Evolutionary conservation across 2,888 invertebrate genomes (phyloP).

Genomic region (Cremastinae sp.): DNA sequence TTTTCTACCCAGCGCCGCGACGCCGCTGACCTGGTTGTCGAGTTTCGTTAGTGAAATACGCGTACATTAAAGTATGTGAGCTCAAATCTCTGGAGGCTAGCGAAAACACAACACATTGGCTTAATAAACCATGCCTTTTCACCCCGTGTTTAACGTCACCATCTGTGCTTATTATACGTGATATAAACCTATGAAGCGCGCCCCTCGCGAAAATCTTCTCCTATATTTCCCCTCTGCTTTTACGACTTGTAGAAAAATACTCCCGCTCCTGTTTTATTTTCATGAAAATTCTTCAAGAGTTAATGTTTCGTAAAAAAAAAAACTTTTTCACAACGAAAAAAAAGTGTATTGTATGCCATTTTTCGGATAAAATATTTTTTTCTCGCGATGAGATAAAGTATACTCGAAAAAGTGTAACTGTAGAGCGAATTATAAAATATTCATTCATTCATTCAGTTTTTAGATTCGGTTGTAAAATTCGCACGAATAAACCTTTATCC

Average conservation of each 20-base stretch:
- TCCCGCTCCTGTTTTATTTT: neutral
- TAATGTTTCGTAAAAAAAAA: neutral
- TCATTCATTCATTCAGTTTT: too few species aligned
- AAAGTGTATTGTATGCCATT: too few species aligned
- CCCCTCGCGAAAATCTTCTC: too few species aligned
- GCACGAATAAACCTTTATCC: too few species aligned
- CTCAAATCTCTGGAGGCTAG: conserved; percentile 20
- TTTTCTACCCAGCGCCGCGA: conserved; percentile 12
- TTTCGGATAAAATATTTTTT: too few species aligned
- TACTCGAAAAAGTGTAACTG: too few species aligned
- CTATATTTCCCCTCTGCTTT: too few species aligned
- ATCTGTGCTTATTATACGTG: conserved; percentile 4
- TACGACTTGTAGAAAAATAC: neutral
- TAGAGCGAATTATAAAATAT: too few species aligned
- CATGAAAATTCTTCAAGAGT: too few species aligned
- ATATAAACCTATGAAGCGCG: neutral
- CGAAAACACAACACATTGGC: conserved; percentile 15
- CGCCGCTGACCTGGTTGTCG: conserved; percentile 32
- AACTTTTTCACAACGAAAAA: neutral
- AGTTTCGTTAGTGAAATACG: conserved; percentile 48
- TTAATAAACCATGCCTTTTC: conserved; percentile 26
- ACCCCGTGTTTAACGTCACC: conserved; percentile 9
- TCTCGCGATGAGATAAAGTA: too few species aligned
- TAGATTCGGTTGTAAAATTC: too few species aligned
- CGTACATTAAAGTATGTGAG: conserved; percentile 33